Percentiles rank a stretch among this genome's conserved stretches.
phyloP scores from a whole-genome alignment of 1,140 invertebrate species.

The Drosophila ohnishii region DNA sequence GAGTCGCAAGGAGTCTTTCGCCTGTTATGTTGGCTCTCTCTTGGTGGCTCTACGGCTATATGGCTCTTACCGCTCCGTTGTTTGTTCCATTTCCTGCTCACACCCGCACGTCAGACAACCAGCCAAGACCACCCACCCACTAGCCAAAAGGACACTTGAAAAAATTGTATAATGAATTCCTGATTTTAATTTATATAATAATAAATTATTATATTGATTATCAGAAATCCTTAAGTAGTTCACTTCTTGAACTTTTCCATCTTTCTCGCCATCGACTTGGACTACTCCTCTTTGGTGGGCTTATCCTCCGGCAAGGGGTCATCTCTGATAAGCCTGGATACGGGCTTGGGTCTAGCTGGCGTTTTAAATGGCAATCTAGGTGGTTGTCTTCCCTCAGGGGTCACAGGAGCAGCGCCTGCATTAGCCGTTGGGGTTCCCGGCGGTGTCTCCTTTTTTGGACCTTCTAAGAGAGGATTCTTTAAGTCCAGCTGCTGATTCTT shows the following conservation, averaged over 20 bases:
- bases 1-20: slow-evolving; percentile 3
- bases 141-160: background rate
- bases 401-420: no score
- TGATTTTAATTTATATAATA: no score
- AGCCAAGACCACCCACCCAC: background rate
- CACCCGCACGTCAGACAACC: slow-evolving; percentile 33
- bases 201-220: no score
- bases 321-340: background rate
- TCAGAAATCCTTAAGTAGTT: background rate
- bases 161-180: background rate
- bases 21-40: slow-evolving; percentile 45
- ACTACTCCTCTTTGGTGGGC: background rate
- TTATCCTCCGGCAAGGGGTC: background rate
- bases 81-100: slow-evolving; percentile 74
- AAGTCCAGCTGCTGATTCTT: background rate
- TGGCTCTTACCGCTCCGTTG: slow-evolving; percentile 30
- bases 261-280: background rate
- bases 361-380: background rate
- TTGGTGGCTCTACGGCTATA: background rate
- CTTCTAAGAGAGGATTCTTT: background rate
- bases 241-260: background rate
- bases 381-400: background rate
- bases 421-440: no score
- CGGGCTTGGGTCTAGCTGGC: background rate
- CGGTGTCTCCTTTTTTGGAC: background rate